Conservation (phyloP, 1,140 invertebrate genomes). For the Drosophila pallidifrons region DNA sequence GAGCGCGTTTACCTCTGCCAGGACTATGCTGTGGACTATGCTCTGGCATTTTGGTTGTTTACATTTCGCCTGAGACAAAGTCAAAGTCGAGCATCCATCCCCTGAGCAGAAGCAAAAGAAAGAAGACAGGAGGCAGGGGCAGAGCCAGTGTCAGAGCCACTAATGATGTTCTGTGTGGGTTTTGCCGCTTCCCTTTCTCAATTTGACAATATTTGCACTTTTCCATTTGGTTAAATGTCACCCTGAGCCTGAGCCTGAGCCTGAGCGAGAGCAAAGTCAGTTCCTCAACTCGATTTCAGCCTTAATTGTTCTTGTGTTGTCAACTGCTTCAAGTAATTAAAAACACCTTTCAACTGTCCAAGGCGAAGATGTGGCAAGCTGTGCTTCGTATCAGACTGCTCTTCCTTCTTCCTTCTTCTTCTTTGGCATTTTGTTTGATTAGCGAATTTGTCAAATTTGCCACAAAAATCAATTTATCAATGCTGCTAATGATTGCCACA, state of each 20-base stretch:
- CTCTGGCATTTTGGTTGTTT: conserved; percentile 42
- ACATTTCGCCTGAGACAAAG: conserved; percentile 44
- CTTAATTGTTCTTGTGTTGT: conserved; percentile 73
- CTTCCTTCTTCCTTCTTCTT: not conserved
- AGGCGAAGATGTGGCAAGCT: conserved; percentile 41
- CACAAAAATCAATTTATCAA: conserved; percentile 72
- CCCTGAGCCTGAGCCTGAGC: conserved; percentile 43
- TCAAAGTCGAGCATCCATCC: conserved; percentile 42
- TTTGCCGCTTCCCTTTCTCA: conserved; percentile 40
- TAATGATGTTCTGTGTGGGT: conserved; percentile 82
- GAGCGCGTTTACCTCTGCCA: not conserved
- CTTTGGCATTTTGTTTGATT: conserved; percentile 70
- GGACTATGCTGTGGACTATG: not conserved
- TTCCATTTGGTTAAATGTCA: conserved; percentile 81
- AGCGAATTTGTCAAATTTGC: conserved; percentile 80
- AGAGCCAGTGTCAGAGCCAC: conserved; percentile 42
- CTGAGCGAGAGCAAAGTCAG: not conserved
- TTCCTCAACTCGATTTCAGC: conserved; percentile 46
- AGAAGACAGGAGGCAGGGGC: not conserved
- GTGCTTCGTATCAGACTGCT: not conserved
- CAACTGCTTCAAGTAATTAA: conserved; percentile 80
- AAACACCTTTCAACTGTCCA: conserved; percentile 81
- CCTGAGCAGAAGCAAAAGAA: not conserved
- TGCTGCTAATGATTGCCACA: conserved; percentile 61
- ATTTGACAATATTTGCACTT: conserved; percentile 79